Percentiles rank a stretch among this genome's conserved stretches.
Conservation (phyloP, 2,113 vertebrate species). For the Catharus minimus region DNA sequence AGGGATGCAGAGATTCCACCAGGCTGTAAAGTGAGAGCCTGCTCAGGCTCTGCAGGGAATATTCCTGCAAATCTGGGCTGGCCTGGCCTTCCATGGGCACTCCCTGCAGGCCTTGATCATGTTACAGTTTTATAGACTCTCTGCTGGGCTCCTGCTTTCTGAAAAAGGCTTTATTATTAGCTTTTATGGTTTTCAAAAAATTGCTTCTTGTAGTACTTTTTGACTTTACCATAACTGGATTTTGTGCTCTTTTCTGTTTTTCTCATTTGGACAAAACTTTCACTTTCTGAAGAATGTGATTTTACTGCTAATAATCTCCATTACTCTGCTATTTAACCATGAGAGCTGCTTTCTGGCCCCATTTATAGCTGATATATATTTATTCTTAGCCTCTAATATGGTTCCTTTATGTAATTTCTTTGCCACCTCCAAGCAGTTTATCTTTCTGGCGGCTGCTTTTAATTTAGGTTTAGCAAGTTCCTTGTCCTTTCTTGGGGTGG, state of each 20-base stretch:
- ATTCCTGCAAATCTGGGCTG: neutral
- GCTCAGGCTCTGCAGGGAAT: neutral
- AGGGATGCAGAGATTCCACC: rapidly evolving
- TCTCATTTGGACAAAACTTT: neutral
- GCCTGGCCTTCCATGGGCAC: neutral
- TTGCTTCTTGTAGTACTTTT: neutral
- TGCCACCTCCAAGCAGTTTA: slow-evolving; percentile 8
- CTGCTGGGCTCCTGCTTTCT: neutral
- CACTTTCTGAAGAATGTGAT: neutral
- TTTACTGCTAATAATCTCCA: slow-evolving; percentile 9
- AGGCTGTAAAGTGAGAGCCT: neutral
- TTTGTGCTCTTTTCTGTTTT: neutral
- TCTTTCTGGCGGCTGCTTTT: slow-evolving; percentile 1
- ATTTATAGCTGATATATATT: neutral
- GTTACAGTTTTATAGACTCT: neutral
- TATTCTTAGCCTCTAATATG: slow-evolving; percentile 1
- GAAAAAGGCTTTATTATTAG: neutral
- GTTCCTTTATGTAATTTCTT: slow-evolving; percentile 11
- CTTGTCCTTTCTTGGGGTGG: neutral
- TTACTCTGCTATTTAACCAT: slow-evolving; percentile 3
- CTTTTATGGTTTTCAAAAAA: neutral
- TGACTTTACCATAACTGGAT: neutral
- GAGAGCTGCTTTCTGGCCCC: neutral
- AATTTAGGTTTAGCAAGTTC: neutral
- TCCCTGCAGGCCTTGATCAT: neutral